phyloP scores from a whole-genome alignment of 2,113 vertebrate species.

The Excalfactoria chinensis region DNA sequence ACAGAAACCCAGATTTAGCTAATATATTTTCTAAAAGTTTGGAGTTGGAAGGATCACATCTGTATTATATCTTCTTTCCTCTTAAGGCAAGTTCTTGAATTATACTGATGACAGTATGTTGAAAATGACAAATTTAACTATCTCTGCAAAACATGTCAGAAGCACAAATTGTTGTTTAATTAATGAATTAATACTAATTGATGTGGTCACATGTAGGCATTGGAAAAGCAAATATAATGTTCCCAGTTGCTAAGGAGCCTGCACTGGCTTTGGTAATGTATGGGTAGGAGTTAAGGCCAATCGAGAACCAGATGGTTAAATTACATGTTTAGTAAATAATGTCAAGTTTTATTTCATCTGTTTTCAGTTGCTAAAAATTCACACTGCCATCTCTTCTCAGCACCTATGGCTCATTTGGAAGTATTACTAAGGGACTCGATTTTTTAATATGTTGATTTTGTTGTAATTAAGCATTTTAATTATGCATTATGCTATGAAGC shows the following conservation, averaged over 20 bases:
- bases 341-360: not conserved
- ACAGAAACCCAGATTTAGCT: not conserved
- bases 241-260: not conserved
- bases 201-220: not conserved
- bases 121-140: not conserved
- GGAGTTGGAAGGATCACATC: not conserved
- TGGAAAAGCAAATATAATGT: not conserved
- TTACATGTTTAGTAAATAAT: not conserved
- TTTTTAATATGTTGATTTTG: slow-evolving; percentile 35
- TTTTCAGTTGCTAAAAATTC: not conserved
- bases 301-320: not conserved
- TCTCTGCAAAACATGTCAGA: not conserved
- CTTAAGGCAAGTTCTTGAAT: not conserved
- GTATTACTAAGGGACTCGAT: not conserved
- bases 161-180: not conserved
- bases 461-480: slow-evolving; percentile 48
- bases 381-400: not conserved
- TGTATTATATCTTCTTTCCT: slow-evolving; percentile 11
- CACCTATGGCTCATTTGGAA: not conserved
- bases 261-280: not conserved
- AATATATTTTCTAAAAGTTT: not conserved
- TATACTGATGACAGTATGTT: not conserved
- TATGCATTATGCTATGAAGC: slow-evolving; percentile 22
- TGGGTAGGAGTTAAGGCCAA: not conserved
- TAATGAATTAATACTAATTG: not conserved